phyloP scores from a whole-genome alignment of 2,888 invertebrate species.

The Epinotia bilunana region DNA sequence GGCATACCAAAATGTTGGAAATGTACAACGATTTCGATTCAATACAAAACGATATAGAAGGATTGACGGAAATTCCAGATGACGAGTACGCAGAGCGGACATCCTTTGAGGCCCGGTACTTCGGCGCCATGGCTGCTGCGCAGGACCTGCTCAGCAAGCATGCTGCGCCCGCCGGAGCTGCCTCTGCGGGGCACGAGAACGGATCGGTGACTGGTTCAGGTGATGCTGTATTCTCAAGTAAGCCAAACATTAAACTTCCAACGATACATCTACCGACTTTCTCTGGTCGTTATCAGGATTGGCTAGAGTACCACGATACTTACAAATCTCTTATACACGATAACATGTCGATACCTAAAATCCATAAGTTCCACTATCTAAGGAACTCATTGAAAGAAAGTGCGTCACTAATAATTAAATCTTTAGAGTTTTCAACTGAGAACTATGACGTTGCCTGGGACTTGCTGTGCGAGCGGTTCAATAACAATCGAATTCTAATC shows the following conservation, averaged over 20 bases:
- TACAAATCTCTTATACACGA: conserved; percentile 41
- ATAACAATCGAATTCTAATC: conserved; percentile 9
- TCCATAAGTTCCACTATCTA: conserved; percentile 1
- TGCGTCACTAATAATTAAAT: conserved; percentile 46
- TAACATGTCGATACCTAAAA: conserved; percentile 13
- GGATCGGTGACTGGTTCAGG: conserved; percentile 5
- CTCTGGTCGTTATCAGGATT: conserved; percentile 39
- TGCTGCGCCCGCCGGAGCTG: conserved; percentile 13
- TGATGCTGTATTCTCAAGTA: conserved; percentile 24
- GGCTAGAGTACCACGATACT: conserved; percentile 47
- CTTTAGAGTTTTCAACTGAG: conserved; percentile 45
- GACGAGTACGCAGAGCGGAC: conserved; percentile 26
- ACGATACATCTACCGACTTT: conserved; percentile 43
- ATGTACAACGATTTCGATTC: conserved; percentile 8
- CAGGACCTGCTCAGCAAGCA: conserved; percentile 18
- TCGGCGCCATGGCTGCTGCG: conserved; percentile 14
- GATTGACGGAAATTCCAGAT: conserved; percentile 14
- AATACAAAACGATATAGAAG: no score
- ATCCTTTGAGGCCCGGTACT: conserved; percentile 27
- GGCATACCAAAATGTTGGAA: background rate
- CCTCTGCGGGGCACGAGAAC: background rate
- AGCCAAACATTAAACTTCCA: conserved; percentile 44
- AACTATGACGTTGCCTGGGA: conserved; percentile 49
- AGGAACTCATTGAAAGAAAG: conserved; percentile 44
- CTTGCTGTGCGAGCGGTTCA: conserved; percentile 43